A percentile compares a stretch with the other conserved stretches of the same genome.
Conservation (phyloP, 1,140 invertebrate species). For the Papilio helenus region DNA sequence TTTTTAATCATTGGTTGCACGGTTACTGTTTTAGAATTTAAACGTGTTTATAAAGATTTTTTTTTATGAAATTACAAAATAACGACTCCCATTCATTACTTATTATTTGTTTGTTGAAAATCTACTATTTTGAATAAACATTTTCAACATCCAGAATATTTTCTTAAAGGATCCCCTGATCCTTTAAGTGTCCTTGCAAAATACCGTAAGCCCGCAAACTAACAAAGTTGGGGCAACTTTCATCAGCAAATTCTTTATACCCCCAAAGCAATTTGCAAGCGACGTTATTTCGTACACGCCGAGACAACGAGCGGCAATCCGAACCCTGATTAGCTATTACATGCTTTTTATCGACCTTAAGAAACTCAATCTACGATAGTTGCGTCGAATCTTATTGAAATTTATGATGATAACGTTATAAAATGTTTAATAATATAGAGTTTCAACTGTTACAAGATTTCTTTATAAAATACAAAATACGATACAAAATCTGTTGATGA, state of each 20-base stretch:
- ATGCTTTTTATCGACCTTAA: constrained; percentile 23
- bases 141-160: constrained; percentile 7
- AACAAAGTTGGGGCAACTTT: constrained; percentile 23
- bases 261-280: constrained; percentile 26
- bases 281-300: constrained; percentile 23
- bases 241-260: constrained; percentile 27
- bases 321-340: constrained; percentile 24
- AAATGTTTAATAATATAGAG: constrained; percentile 27
- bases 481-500: background rate
- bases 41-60: background rate
- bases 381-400: constrained; percentile 10
- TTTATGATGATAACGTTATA: constrained; percentile 29
- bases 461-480: constrained; percentile 13
- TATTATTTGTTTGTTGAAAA: background rate
- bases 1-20: background rate
- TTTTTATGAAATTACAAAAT: background rate
- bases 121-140: too few species aligned
- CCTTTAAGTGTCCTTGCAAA: constrained; percentile 14
- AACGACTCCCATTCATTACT: background rate
- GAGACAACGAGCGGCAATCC: constrained; percentile 27
- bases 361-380: constrained; percentile 23
- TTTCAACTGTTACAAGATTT: background rate
- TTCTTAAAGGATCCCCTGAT: background rate
- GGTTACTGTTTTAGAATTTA: background rate
- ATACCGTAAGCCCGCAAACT: constrained; percentile 20